Evolutionary conservation across 2,888 invertebrate species (phyloP).

Genomic region (Linyphia triangularis): DNA sequence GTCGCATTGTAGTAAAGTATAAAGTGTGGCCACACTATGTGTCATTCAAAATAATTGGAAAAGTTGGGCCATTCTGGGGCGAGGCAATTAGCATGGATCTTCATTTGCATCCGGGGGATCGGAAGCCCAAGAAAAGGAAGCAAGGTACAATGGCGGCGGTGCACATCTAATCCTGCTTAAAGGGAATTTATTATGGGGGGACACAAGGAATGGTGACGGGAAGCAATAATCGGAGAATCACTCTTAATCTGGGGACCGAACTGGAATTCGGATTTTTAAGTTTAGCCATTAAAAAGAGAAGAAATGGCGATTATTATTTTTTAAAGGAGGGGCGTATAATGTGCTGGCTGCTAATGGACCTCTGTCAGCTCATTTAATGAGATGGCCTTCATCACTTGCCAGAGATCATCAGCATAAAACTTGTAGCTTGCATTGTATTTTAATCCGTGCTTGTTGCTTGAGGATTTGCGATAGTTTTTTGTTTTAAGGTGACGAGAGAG

Average conservation of each 20-base stretch:
- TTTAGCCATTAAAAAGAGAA: slow-evolving; percentile 44
- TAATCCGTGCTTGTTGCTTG: no score
- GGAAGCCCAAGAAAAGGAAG: slow-evolving; percentile 46
- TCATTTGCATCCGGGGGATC: slow-evolving; percentile 67
- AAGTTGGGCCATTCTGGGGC: slow-evolving; percentile 73
- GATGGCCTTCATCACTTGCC: neutral
- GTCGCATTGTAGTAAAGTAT: slow-evolving; percentile 55
- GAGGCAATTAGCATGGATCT: slow-evolving; percentile 74
- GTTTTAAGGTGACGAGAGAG: no score
- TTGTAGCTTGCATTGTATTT: neutral
- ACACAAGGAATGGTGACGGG: slow-evolving; percentile 59
- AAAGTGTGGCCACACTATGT: slow-evolving; percentile 44
- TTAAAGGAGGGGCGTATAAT: slow-evolving; percentile 20
- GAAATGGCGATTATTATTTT: neutral
- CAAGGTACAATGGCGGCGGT: slow-evolving; percentile 64
- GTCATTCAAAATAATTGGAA: slow-evolving; percentile 74
- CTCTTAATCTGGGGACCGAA: slow-evolving; percentile 62
- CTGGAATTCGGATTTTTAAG: slow-evolving; percentile 46
- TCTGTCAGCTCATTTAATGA: slow-evolving; percentile 12
- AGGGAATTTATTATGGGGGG: slow-evolving; percentile 70
- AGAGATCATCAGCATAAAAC: neutral
- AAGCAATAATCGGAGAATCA: slow-evolving; percentile 59
- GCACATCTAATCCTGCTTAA: slow-evolving; percentile 74
- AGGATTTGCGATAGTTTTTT: no score
- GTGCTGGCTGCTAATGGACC: neutral